phyloP scores from a whole-genome alignment of 1,140 invertebrate genomes.

The Solenopsis invicta region DNA sequence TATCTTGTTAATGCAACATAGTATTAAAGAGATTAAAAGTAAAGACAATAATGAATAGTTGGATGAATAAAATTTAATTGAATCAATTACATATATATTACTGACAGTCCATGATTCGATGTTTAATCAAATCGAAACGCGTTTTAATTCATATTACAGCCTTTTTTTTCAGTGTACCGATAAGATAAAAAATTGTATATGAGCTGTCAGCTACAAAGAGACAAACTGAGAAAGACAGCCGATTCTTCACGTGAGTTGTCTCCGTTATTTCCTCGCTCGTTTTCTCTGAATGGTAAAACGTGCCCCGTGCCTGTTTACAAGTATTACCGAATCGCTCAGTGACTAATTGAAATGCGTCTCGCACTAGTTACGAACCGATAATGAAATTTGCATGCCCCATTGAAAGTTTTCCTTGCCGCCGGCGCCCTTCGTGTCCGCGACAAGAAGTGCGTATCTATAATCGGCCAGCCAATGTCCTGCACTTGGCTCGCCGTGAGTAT shows the following conservation, averaged over 20 bases:
- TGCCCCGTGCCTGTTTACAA: not conserved
- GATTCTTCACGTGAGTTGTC: not conserved
- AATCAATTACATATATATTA: too few species aligned
- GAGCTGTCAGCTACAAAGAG: not conserved
- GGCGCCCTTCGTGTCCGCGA: constrained; percentile 29
- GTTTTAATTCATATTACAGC: too few species aligned
- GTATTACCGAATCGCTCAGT: not conserved
- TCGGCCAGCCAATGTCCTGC: constrained; percentile 61
- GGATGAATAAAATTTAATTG: too few species aligned
- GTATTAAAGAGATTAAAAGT: too few species aligned
- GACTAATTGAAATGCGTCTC: constrained; percentile 16
- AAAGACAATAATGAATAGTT: too few species aligned
- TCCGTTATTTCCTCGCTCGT: not conserved
- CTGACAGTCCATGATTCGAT: too few species aligned
- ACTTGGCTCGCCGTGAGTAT: constrained; percentile 73
- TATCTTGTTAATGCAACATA: too few species aligned
- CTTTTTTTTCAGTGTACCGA: not conserved
- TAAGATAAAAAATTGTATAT: not conserved
- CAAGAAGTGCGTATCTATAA: constrained; percentile 41
- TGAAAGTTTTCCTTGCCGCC: not conserved
- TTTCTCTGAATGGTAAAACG: not conserved
- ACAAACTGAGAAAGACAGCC: not conserved
- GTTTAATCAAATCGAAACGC: too few species aligned
- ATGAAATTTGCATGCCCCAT: constrained; percentile 44
- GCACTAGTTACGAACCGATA: constrained; percentile 15